A percentile compares a stretch with the other conserved stretches of the same genome.
phyloP scores from a whole-genome alignment of 2,797 vertebrate genomes.

The Falco novaeseelandiae region DNA sequence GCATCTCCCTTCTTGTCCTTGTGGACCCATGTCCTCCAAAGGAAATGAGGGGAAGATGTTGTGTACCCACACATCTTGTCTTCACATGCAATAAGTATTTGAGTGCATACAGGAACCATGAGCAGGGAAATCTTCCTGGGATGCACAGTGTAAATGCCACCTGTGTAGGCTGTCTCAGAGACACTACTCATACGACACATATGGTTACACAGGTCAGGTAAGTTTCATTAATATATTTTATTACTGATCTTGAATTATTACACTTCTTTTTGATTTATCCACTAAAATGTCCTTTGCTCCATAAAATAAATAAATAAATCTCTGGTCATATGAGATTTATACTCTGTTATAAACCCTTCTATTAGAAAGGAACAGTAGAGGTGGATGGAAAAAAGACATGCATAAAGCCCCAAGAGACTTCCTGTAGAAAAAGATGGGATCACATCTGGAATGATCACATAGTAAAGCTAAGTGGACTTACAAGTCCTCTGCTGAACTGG shows the following conservation, averaged over 20 bases:
- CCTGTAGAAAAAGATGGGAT: background rate
- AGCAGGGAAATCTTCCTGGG: background rate
- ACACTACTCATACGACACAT: background rate
- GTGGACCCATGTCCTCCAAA: background rate
- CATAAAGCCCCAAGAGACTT: background rate
- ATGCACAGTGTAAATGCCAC: background rate
- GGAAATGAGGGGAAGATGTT: background rate
- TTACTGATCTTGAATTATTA: background rate
- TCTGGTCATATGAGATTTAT: background rate
- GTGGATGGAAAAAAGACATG: background rate
- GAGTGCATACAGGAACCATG: rapidly evolving
- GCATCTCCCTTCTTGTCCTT: background rate
- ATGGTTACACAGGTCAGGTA: background rate
- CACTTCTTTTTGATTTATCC: background rate
- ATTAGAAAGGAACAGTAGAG: background rate
- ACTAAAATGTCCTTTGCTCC: background rate
- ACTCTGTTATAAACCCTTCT: background rate
- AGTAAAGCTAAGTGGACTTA: background rate
- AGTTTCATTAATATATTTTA: background rate
- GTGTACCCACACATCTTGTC: background rate
- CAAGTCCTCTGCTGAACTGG: background rate
- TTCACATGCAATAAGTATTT: background rate
- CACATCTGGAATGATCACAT: background rate
- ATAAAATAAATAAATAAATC: background rate
- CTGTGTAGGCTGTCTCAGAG: background rate